phyloP scores from a whole-genome alignment of 2,888 invertebrate species.

The Pseudoips prasinana region DNA sequence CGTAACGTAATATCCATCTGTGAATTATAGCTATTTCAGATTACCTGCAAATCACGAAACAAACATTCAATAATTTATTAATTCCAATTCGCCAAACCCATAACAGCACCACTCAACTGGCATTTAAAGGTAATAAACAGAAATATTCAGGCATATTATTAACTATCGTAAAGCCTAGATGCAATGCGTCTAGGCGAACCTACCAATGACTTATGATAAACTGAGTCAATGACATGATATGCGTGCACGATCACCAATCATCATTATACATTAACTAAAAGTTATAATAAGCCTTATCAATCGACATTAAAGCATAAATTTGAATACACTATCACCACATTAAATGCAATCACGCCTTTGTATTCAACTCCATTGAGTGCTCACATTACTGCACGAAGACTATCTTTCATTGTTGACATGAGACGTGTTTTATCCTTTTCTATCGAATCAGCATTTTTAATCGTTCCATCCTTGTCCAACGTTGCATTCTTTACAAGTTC shows the following conservation, averaged over 20 bases:
- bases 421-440: constrained; percentile 40
- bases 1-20: too few species aligned
- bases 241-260: constrained; percentile 25
- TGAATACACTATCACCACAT: constrained; percentile 15
- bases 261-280: constrained; percentile 1
- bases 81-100: too few species aligned
- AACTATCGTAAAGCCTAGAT: constrained; percentile 31
- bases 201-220: constrained; percentile 45
- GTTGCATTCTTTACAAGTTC: constrained; percentile 35
- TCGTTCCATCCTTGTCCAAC: constrained; percentile 24
- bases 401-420: constrained; percentile 67
- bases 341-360: constrained; percentile 35
- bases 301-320: constrained; percentile 13
- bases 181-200: constrained; percentile 37
- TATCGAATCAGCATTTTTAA: constrained; percentile 7
- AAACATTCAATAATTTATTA: too few species aligned
- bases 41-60: too few species aligned
- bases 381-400: constrained; percentile 65
- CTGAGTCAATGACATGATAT: constrained; percentile 63
- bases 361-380: constrained; percentile 58
- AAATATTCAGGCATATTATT: constrained; percentile 28
- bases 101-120: constrained; percentile 10
- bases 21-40: too few species aligned
- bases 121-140: constrained; percentile 23
- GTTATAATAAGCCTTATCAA: constrained; percentile 12